These are phyloP conservation scores for Spheniscus humboldti DNA, from an alignment of 2,797 vertebrate species.

Conservation along the genomic window DNA sequence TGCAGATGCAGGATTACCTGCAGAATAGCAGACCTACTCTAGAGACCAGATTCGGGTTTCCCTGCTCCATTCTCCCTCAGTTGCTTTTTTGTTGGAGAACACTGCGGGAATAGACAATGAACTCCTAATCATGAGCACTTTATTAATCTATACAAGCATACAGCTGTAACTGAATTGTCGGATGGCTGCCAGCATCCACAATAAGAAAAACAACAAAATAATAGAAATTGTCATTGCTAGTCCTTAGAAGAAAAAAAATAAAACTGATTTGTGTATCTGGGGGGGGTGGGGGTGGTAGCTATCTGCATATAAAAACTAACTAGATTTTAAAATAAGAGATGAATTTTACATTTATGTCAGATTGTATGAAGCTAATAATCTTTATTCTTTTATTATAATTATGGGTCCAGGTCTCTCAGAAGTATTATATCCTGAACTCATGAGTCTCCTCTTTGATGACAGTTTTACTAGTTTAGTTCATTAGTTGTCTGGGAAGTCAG, in stretches of 20 bases:
- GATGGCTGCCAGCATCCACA: neutral
- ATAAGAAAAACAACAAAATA: neutral
- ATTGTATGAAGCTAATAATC: neutral
- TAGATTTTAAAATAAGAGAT: neutral
- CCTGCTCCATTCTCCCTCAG: neutral
- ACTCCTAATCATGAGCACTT: neutral
- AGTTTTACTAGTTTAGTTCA: neutral
- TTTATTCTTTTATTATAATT: neutral
- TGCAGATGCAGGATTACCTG: neutral
- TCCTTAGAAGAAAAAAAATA: neutral
- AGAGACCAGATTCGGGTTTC: neutral
- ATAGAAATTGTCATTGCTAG: neutral
- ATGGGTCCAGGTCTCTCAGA: neutral
- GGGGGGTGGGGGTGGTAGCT: neutral
- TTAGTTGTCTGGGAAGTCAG: neutral
- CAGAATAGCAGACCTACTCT: fast-evolving
- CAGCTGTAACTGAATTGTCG: neutral
- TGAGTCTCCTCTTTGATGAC: neutral
- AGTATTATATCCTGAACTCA: neutral
- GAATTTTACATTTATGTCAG: neutral
- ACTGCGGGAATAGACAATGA: neutral
- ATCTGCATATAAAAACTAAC: neutral
- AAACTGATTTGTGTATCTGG: neutral
- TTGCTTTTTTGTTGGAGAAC: neutral
- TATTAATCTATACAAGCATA: neutral